Base-by-base conservation (phyloP, 64 coral and sea anemone species). In the Hydrozoanthus tunicans region DNA sequence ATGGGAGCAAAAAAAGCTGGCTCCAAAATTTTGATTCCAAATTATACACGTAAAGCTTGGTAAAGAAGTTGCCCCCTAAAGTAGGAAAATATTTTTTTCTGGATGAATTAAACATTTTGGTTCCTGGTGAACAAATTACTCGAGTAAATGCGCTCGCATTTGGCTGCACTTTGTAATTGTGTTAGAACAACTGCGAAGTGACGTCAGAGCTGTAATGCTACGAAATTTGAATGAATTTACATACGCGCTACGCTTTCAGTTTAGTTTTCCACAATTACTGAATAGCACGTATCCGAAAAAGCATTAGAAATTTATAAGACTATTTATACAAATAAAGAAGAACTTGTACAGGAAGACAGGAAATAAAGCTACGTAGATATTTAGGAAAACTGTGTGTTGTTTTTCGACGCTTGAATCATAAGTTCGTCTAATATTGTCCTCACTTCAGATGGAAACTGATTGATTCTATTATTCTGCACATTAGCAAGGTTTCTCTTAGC, bases 261-360 rank as follows among this genome's bases (percentile, higher is more conserved):
- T 24, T 73, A 7, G 24, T 56, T 88, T 88, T 73, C 7, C 24
- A 74, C 51, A 15, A 59, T 74, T 15, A 88, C 24, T 17, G 56
- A 88, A 74, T 88, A 43, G 70, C 55, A 58, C 8, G 61, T 60
- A 74, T 88, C 59, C 70, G 69, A 73, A 73, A 73, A 56, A 3
- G 69, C 69, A 51, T 58, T 9, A 88, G 54, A 86, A 14, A 88
- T 73, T 88, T 88, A 27, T 59, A 75, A 88, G 70, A 73, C 10
- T 86, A 88, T 88, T 88, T 88, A 88, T 88, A 88, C 53, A 61
- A 75, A 73, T 57, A 69, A 88, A 27, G 32, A 88, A 88, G 69
- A 13, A 4, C 24, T 58, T 88, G 84, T 88, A 88, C 84, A 88
- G 69, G 51, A 56, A 88, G 53, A 43, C 53, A 74, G 56, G 10